phyloP scores from a whole-genome alignment of 1,140 invertebrate genomes.

The Babylonia areolata region DNA sequence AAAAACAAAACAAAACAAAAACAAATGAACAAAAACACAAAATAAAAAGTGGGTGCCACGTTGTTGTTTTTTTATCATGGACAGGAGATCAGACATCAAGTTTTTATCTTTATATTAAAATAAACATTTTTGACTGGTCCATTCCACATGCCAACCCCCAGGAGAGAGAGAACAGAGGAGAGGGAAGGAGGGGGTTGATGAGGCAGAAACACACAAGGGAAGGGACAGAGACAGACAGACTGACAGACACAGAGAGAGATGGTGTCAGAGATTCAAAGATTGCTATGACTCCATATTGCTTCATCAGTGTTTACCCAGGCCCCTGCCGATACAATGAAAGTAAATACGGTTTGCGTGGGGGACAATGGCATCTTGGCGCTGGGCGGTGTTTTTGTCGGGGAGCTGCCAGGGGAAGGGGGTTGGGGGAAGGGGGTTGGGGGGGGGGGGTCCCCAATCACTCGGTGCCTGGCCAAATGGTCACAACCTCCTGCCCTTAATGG shows the following conservation, averaged over 20 bases:
- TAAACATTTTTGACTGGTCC: no score
- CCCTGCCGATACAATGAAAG: neutral
- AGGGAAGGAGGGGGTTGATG: neutral
- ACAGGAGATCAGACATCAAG: no score
- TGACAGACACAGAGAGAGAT: neutral
- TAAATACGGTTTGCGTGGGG: neutral
- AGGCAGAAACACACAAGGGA: no score
- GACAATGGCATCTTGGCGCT: neutral
- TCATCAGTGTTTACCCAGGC: neutral
- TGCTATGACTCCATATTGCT: neutral
- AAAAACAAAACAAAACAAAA: neutral
- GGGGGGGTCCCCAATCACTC: neutral
- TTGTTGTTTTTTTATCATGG: neutral
- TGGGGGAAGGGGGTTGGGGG: no score
- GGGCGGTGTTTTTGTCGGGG: neutral
- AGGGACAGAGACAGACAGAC: neutral
- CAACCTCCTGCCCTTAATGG: conserved; percentile 2
- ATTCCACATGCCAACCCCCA: no score
- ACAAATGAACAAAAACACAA: no score
- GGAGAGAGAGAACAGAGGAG: neutral
- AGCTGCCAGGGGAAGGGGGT: neutral
- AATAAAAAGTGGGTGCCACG: neutral
- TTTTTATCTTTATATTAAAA: no score
- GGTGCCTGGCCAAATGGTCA: neutral
- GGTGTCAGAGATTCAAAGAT: conserved; percentile 1